Evolutionary conservation across 2,888 invertebrate genomes (phyloP), one percentile per base, ranked within the genome.

Genomic region (Heliconius hortense): DNA sequence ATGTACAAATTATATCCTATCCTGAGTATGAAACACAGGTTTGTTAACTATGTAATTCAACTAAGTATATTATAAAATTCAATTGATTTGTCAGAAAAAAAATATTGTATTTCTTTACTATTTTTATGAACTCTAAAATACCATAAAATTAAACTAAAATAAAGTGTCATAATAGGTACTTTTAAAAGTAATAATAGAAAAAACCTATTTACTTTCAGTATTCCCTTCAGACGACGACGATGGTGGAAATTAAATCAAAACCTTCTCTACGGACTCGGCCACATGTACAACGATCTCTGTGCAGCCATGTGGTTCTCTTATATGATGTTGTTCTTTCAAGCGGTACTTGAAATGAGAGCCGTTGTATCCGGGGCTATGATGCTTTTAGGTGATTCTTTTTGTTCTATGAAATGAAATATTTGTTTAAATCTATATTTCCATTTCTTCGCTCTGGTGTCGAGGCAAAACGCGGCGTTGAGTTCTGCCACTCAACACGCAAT

Each of bases 221-320:
- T 86, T 15, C 86, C 88, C 64, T 86, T 79, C 80, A 88, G 85
- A 77, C 85, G 86, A 76, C 82, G 81, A 72, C 83, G 87, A 86
- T 90, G 90, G 88, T 90, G 89, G 89, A 84, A 86, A 11, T 78
- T 90, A 70, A 89, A 90, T 79, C 94, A 95, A 82, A 94, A 95
- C 82, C 80, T 94, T 26, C 86, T 95, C 35, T 96, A 92, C 80
- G 95, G 95, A 15, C 94, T 98, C 43, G 98, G 99, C 0, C 98
- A 99, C 89, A 96, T 98, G 63, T 96, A 98, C 88, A 99, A 99
- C 94, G 99, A 99, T 88, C 95, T 99, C n/a, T 98, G 98, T 86
- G 98, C 98, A 0, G 97, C 98, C 13, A 97, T 99, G 96, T 99
- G 98, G 98, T 99, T 99, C 91, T 97, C 97, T 0, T 99, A 98